These are phyloP conservation scores for Eucera pruinosa DNA, from an alignment of 2,888 invertebrate species.

Conservation along the genomic window DNA sequence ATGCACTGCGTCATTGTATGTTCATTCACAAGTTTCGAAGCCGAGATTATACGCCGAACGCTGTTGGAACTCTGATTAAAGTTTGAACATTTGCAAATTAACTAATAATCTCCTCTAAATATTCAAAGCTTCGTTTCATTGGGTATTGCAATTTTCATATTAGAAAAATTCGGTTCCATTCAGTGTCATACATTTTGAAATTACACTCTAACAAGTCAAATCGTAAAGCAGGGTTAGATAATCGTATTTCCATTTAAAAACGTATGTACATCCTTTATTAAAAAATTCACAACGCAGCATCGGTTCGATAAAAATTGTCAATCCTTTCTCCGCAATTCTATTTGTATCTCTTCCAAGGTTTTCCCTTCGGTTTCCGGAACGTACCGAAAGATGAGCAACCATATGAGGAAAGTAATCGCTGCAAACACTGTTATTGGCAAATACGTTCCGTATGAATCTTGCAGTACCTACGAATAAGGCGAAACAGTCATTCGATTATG, in stretches of 20 bases:
- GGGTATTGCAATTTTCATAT: neutral
- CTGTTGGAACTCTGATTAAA: constrained; percentile 12
- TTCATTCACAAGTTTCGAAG: neutral
- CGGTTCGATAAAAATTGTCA: neutral
- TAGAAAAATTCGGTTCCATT: neutral
- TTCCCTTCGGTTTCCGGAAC: constrained; percentile 83
- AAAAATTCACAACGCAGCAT: neutral
- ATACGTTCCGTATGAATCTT: constrained; percentile 76
- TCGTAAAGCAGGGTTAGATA: neutral
- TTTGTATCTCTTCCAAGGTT: constrained; percentile 81
- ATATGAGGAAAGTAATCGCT: constrained; percentile 76
- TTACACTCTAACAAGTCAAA: neutral
- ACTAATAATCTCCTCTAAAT: constrained; percentile 16
- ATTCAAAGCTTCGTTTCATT: constrained; percentile 6
- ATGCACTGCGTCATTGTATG: neutral
- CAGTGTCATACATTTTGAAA: neutral
- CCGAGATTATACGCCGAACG: constrained; percentile 9
- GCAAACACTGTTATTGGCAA: constrained; percentile 79
- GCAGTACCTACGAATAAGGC: constrained; percentile 72
- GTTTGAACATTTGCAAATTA: constrained; percentile 3
- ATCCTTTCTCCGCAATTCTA: constrained; percentile 70
- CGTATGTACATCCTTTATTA: constrained; percentile 13
- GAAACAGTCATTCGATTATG: constrained; percentile 19
- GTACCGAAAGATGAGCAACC: constrained; percentile 79
- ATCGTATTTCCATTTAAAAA: neutral